Conservation (phyloP, 2,888 invertebrate genomes). For the Frankliniella fusca region DNA sequence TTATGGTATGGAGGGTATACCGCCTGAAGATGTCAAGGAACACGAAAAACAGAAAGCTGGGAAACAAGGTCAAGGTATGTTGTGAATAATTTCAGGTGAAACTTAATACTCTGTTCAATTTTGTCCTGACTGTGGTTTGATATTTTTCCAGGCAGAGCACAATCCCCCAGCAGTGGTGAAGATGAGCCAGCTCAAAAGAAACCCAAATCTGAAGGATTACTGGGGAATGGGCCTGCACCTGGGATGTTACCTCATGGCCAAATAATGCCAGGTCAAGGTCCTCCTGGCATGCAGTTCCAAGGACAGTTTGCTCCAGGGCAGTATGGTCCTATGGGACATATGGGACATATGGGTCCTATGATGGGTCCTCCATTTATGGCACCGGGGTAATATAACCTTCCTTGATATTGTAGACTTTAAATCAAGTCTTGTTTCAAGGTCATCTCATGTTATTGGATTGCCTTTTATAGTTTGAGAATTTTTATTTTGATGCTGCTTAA, state of each 20-base stretch:
- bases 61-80: constrained; percentile 32
- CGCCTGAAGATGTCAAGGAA: constrained; percentile 87
- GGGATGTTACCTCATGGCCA: constrained; percentile 61
- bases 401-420: constrained; percentile 37
- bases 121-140: background rate
- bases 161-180: constrained; percentile 76
- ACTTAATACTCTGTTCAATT: constrained; percentile 4
- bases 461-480: constrained; percentile 46
- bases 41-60: constrained; percentile 78
- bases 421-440: constrained; percentile 31
- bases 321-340: constrained; percentile 51
- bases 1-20: constrained; percentile 99
- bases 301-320: constrained; percentile 58
- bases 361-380: constrained; percentile 74
- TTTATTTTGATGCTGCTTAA: constrained; percentile 34
- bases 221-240: constrained; percentile 55
- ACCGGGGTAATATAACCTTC: constrained; percentile 51
- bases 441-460: constrained; percentile 40
- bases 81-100: background rate
- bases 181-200: constrained; percentile 79
- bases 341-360: constrained; percentile 60
- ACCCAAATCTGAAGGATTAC: constrained; percentile 63
- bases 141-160: constrained; percentile 53
- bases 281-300: constrained; percentile 59
- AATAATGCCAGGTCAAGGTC: constrained; percentile 51